Evolutionary conservation across 2,888 invertebrate genomes (phyloP).

Genomic region (Dioctria rufipes): DNA sequence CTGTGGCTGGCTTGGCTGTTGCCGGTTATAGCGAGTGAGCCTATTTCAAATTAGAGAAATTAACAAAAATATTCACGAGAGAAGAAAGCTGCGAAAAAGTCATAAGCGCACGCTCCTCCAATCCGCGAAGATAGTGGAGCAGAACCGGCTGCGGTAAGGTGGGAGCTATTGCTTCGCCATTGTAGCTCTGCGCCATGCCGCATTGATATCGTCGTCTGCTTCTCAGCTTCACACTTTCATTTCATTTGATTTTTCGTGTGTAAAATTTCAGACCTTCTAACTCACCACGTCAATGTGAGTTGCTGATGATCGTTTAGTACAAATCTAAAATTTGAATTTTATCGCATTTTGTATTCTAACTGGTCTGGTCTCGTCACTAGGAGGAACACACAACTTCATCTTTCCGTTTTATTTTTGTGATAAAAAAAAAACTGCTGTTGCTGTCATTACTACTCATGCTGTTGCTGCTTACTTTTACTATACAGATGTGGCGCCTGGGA

Average conservation of each 20-base stretch:
- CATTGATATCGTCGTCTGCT: background rate
- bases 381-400: no score
- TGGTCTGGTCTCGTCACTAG: no score
- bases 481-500: slow-evolving; percentile 23
- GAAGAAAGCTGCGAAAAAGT: slow-evolving; percentile 37
- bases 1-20: background rate
- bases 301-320: no score
- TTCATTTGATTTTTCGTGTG: slow-evolving; percentile 3
- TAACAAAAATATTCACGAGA: slow-evolving; percentile 9
- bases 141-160: slow-evolving; percentile 32
- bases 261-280: background rate
- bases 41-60: slow-evolving; percentile 44
- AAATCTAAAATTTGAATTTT: slow-evolving; percentile 30
- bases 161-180: slow-evolving; percentile 8
- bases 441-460: background rate
- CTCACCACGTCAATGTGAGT: no score
- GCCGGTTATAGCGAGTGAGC: background rate
- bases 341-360: background rate
- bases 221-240: slow-evolving; percentile 34
- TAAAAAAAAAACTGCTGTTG: no score
- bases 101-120: slow-evolving; percentile 20
- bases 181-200: no score
- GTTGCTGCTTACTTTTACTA: background rate
- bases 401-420: no score
- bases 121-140: slow-evolving; percentile 30